phyloP scores from a whole-genome alignment of 2,113 vertebrate species.

The Ovis canadensis region DNA sequence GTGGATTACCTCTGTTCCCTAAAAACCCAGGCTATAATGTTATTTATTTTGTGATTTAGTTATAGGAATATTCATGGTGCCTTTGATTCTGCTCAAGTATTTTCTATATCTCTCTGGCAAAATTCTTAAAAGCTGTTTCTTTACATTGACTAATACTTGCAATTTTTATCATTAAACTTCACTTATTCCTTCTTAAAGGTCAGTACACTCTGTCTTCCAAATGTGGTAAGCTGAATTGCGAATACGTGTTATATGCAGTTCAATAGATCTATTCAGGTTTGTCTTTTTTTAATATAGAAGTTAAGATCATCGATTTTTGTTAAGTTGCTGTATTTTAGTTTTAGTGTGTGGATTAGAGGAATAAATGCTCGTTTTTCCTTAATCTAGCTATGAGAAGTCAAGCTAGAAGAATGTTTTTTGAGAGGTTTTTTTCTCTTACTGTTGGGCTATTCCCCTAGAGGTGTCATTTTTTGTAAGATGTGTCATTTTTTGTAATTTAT shows the following conservation, averaged over 20 bases:
- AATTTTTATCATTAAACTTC: not conserved
- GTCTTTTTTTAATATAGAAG: not conserved
- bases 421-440: not conserved
- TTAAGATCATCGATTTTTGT: not conserved
- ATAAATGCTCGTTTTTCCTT: not conserved
- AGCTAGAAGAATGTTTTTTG: not conserved
- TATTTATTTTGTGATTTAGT: not conserved
- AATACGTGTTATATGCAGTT: not conserved
- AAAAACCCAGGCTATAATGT: not conserved
- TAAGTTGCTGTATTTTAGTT: not conserved
- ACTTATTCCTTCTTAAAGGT: not conserved
- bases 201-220: not conserved
- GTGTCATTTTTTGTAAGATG: not conserved
- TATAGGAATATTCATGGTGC: not conserved
- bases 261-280: not conserved
- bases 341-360: not conserved
- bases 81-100: not conserved
- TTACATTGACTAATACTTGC: not conserved
- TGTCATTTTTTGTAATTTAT: not conserved
- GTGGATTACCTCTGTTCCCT: not conserved
- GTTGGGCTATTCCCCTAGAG: not conserved
- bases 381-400: not conserved
- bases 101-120: not conserved
- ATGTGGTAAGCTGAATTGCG: not conserved
- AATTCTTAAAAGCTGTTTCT: slow-evolving; percentile 18